These are phyloP conservation scores for Synergus japonicus DNA, from an alignment of 2,888 invertebrate species.

Conservation along the genomic window DNA sequence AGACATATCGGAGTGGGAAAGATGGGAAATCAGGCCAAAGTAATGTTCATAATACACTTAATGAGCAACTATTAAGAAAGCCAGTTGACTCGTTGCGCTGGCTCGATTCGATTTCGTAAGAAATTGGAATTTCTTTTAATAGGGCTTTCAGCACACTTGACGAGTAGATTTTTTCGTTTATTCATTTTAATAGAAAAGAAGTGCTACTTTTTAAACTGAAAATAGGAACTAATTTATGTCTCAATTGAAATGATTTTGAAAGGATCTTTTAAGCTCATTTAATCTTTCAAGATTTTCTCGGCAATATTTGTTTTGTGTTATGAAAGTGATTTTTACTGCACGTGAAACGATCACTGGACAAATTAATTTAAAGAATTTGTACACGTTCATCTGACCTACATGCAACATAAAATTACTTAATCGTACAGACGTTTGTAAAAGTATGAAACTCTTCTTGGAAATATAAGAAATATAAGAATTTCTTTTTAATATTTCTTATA, in stretches of 20 bases:
- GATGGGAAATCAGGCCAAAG: constrained; percentile 50
- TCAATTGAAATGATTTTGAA: too few relatives aligned
- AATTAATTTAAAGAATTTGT: neutral
- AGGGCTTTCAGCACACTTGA: neutral
- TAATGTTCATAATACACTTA: constrained; percentile 8
- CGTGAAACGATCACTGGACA: neutral
- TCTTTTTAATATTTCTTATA: neutral
- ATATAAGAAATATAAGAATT: neutral
- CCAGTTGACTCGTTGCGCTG: constrained; percentile 43
- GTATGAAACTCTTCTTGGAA: neutral
- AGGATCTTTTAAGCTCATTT: neutral
- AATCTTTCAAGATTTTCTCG: neutral
- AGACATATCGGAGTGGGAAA: neutral
- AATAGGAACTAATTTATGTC: too few relatives aligned
- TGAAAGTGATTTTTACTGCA: neutral
- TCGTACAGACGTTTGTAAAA: neutral
- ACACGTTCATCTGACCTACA: neutral
- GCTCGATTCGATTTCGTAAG: constrained; percentile 51
- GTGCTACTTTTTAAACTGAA: too few relatives aligned
- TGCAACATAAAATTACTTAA: neutral
- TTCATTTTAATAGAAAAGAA: too few relatives aligned
- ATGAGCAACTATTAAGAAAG: constrained; percentile 51
- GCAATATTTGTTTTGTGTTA: neutral
- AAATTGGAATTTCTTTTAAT: too few relatives aligned
- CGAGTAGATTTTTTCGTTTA: neutral